Percentiles rank a stretch among this genome's conserved stretches.
These are phyloP conservation scores for Brachyptera risi DNA, from an alignment of 2,888 invertebrate species.

Conservation along the genomic window DNA sequence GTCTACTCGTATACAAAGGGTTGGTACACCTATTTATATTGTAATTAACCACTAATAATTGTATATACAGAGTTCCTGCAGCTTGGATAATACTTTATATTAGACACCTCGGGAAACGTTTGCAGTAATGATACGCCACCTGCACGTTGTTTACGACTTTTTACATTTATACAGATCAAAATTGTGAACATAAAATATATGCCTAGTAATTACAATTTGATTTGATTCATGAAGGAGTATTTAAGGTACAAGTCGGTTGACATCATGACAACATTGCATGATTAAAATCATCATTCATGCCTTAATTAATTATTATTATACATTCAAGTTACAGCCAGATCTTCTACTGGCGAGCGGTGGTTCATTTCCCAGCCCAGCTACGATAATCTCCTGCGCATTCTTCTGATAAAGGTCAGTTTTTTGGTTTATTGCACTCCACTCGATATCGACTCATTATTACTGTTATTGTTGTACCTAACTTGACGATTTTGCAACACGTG, in stretches of 20 bases:
- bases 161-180: neutral
- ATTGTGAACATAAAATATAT: neutral
- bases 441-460: too few relatives aligned
- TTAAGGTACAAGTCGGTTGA: neutral
- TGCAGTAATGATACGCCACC: neutral
- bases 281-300: neutral
- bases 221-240: neutral
- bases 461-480: too few relatives aligned
- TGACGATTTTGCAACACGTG: too few relatives aligned
- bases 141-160: neutral
- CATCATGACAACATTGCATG: neutral
- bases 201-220: neutral
- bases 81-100: neutral
- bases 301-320: neutral
- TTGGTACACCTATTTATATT: constrained; percentile 17
- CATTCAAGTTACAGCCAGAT: neutral
- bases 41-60: constrained; percentile 12
- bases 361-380: neutral
- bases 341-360: neutral
- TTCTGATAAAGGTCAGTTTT: constrained; percentile 6
- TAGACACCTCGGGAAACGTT: too few relatives aligned
- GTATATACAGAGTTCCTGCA: constrained; percentile 8
- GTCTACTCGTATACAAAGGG: constrained; percentile 29
- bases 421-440: constrained; percentile 21
- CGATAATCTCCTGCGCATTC: neutral